phyloP scores from a whole-genome alignment of 1,140 invertebrate genomes.

The Aphelenchoides avenae region DNA sequence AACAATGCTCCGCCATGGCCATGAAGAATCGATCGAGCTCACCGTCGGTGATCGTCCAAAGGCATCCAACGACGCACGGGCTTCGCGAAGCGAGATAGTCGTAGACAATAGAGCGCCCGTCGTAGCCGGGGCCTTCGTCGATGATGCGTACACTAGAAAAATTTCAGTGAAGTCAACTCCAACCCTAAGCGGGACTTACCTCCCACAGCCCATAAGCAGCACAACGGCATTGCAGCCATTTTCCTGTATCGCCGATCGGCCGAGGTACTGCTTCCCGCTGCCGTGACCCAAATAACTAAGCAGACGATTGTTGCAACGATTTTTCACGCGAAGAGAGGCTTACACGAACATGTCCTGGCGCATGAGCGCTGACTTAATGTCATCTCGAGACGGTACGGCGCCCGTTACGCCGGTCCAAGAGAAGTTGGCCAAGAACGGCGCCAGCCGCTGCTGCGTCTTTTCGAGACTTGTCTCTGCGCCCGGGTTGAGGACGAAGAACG shows the following conservation, averaged over 20 bases:
- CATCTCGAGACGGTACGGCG: conserved; percentile 20
- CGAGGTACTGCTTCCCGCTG: conserved; percentile 40
- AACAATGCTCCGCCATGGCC: conserved; percentile 34
- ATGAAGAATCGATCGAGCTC: conserved; percentile 49
- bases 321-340: conserved; percentile 19
- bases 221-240: conserved; percentile 46
- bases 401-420: conserved; percentile 41
- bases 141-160: conserved; percentile 45
- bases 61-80: conserved; percentile 50
- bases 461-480: conserved; percentile 48
- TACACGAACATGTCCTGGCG: conserved; percentile 49
- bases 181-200: conserved; percentile 24
- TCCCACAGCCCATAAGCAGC: conserved; percentile 52
- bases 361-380: conserved; percentile 29
- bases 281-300: conserved; percentile 52
- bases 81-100: conserved; percentile 47
- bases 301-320: conserved; percentile 2
- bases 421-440: conserved; percentile 29
- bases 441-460: conserved; percentile 42
- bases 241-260: conserved; percentile 24
- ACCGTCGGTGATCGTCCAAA: conserved; percentile 56
- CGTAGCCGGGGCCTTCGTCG: conserved; percentile 39
- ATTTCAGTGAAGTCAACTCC: neutral
- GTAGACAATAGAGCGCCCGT: conserved; percentile 42
- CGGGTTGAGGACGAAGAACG: conserved; percentile 52